Evolutionary conservation across 1,140 invertebrate species (phyloP).

Genomic region (Aphis craccivora): DNA sequence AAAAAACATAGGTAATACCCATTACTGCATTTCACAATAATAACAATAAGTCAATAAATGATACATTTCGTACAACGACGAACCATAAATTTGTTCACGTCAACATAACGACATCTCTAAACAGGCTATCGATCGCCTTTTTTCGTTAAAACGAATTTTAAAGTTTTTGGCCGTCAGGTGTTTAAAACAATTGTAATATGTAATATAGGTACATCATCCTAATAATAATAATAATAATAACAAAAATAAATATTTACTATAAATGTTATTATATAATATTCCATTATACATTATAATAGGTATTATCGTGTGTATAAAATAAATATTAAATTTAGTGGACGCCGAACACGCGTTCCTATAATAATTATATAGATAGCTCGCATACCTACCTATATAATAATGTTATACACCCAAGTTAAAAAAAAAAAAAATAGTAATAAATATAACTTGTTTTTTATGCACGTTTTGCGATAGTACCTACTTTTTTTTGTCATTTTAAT

Average conservation of each 20-base stretch:
- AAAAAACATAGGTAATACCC: neutral
- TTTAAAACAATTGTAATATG: neutral
- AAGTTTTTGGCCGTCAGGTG: neutral
- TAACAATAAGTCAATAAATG: neutral
- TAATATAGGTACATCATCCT: no score
- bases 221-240: no score
- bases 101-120: neutral
- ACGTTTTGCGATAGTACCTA: neutral
- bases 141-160: neutral
- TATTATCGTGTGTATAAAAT: neutral
- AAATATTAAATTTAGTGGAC: neutral
- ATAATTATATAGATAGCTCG: neutral
- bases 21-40: neutral
- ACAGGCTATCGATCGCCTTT: neutral
- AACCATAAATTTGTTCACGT: neutral
- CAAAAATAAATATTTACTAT: neutral
- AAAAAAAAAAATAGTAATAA: neutral
- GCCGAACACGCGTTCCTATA: neutral
- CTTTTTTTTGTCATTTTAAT: neutral
- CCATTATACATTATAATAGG: no score
- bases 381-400: neutral
- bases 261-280: neutral
- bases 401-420: neutral
- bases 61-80: neutral
- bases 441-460: neutral